phyloP scores from a whole-genome alignment of 2,888 invertebrate genomes.

The Euphydryas editha region DNA sequence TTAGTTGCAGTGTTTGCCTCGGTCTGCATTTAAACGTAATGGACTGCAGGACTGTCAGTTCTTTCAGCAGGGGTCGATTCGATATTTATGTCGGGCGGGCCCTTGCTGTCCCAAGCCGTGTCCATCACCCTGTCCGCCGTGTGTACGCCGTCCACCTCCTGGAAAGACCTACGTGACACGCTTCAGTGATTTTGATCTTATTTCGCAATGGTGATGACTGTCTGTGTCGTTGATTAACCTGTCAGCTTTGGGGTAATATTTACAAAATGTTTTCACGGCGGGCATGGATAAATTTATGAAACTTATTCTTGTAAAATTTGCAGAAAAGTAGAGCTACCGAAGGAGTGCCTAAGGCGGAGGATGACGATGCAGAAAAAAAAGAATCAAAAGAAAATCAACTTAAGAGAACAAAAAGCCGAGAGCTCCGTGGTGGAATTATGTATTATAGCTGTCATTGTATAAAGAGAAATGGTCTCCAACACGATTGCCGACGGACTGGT shows the following conservation, averaged over 20 bases:
- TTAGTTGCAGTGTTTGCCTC: conserved; percentile 79
- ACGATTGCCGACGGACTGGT: conserved; percentile 81
- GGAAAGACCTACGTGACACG: conserved; percentile 79
- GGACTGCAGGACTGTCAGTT: conserved; percentile 80
- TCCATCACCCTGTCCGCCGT: conserved; percentile 75
- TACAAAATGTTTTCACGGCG: conserved; percentile 63
- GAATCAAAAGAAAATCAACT: conserved; percentile 73
- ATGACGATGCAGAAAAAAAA: conserved; percentile 68
- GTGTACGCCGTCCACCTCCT: conserved; percentile 74
- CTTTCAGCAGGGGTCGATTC: conserved; percentile 79
- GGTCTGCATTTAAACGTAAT: conserved; percentile 81
- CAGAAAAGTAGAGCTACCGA: conserved; percentile 64
- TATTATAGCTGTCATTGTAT: conserved; percentile 84
- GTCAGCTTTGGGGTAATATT: conserved; percentile 60
- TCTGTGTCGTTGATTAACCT: conserved; percentile 49
- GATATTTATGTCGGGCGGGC: conserved; percentile 74
- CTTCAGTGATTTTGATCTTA: conserved; percentile 77
- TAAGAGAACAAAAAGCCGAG: conserved; percentile 78
- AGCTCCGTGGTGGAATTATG: conserved; percentile 81
- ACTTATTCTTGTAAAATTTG: conserved; percentile 41
- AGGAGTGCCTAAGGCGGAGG: conserved; percentile 57
- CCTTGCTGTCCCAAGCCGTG: conserved; percentile 65
- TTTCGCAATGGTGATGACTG: conserved; percentile 72
- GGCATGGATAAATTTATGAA: conserved; percentile 49
- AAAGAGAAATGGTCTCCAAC: conserved; percentile 84